phyloP scores from a whole-genome alignment of 1,140 invertebrate species.

The Diorhabda sublineata region DNA sequence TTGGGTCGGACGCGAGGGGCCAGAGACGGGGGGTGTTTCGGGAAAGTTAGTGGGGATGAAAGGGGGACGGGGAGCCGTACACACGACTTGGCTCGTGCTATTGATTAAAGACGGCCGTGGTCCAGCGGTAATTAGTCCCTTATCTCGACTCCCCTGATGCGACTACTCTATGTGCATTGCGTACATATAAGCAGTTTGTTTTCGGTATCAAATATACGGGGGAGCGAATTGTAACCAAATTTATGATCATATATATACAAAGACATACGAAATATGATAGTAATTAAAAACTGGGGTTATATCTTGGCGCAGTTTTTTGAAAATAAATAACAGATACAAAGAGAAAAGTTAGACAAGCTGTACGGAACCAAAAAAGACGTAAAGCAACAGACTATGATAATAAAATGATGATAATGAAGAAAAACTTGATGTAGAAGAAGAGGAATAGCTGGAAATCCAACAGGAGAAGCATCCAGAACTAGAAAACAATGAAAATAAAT shows the following conservation, averaged over 20 bases:
- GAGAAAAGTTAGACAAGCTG: too few species aligned
- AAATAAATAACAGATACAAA: too few species aligned
- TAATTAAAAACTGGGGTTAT: too few species aligned
- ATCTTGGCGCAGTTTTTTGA: too few species aligned
- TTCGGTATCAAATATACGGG: neutral
- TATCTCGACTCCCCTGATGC: constrained; percentile 29
- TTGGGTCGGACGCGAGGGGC: constrained; percentile 18
- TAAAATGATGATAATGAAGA: too few species aligned
- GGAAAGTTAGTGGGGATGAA: constrained; percentile 9
- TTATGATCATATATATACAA: neutral
- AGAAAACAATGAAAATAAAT: too few species aligned
- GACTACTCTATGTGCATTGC: constrained; percentile 16
- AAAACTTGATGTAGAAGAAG: too few species aligned
- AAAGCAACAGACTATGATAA: too few species aligned
- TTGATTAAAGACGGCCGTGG: constrained; percentile 47
- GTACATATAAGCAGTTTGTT: constrained; percentile 16
- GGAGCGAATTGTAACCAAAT: neutral
- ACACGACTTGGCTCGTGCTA: constrained; percentile 43
- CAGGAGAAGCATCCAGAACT: too few species aligned
- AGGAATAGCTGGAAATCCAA: too few species aligned
- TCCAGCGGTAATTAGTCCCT: constrained; percentile 47
- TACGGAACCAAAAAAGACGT: too few species aligned
- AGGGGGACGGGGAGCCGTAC: constrained; percentile 24
- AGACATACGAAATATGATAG: neutral
- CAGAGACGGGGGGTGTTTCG: constrained; percentile 10